A percentile compares a stretch with the other conserved stretches of the same genome.
Evolutionary conservation across 1,140 invertebrate species (phyloP).

Genomic region (Xylocopa sonorina): DNA sequence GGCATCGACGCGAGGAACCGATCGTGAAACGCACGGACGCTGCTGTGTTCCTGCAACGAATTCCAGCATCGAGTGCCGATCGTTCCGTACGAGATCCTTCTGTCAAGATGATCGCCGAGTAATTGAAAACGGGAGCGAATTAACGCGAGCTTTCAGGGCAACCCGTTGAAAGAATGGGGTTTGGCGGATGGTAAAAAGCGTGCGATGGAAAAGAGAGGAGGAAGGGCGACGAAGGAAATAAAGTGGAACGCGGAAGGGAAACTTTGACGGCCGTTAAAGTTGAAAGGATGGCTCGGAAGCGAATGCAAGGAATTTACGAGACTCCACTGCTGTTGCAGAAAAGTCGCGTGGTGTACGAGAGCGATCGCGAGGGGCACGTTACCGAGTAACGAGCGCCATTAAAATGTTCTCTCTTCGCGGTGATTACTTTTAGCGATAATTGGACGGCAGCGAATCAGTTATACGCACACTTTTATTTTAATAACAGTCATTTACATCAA

Average conservation of each 20-base stretch:
- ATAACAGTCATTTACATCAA: neutral
- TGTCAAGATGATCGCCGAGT: conserved; percentile 2
- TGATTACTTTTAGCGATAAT: conserved; percentile 14
- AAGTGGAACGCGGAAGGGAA: neutral
- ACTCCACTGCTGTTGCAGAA: neutral
- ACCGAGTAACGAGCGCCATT: neutral
- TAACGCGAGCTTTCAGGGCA: conserved; percentile 2
- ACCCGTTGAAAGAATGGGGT: too few relatives aligned
- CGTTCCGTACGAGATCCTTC: neutral
- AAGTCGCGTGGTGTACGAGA: neutral
- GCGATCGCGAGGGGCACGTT: neutral
- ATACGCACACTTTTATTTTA: neutral
- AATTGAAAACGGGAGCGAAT: conserved; percentile 21
- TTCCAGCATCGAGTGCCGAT: conserved; percentile 4
- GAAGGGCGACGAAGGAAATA: neutral
- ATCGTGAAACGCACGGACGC: neutral
- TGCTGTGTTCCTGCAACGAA: too few relatives aligned
- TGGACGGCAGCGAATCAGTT: neutral
- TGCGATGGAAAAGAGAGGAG: neutral
- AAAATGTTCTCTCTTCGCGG: neutral
- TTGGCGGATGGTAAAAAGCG: neutral
- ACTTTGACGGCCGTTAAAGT: neutral
- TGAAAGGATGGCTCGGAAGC: conserved; percentile 8
- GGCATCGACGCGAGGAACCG: neutral
- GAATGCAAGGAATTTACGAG: conserved; percentile 17